Base-by-base conservation (phyloP, 2,113 vertebrate species). In the Bos indicus region DNA sequence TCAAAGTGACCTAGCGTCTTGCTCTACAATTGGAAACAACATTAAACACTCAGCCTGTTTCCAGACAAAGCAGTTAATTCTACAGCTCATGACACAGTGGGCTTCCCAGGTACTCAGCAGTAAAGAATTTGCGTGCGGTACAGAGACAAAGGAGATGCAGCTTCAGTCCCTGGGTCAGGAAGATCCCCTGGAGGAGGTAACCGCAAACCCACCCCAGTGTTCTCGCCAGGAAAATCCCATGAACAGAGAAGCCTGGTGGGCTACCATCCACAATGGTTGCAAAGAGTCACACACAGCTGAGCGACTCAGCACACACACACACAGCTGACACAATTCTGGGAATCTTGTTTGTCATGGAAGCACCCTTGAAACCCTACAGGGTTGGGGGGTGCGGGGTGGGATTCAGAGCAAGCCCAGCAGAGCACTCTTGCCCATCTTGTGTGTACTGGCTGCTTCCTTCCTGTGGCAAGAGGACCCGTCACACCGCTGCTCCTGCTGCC, bases 311-410 rank as follows among this genome's bases (percentile, higher is more conserved):
- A 33, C 59, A 28, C 28, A 28, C 59, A 13, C 71, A 43, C 23
- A 43, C 71, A 25, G 16, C 6, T 16, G 48, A 71, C 36, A 33
- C 19, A 52, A 0, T 83, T 17, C 21, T 48, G 8, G 19, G 90
- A 14, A 15, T 48, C 19, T 62, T 1, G 1, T 62, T 9, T 21
- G 11, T 67, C 43, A 1, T 9, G 11, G 36, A 67, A 77, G 13
- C 36, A 4, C 23, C 52, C 30, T 2, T 6, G 89, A 51, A 43
- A 17, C n/a, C 14, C 60, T 9, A 0, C 14, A 17, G 36, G 52
- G 60, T 0, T 62, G n/a, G 19, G 15, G 28, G 3, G 14, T 16
- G 28, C 3, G 3, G 13, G n/a, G 15, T 12, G 13, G n/a, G 28
- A 7, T 6, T 48, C 14, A 48, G 74, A 74, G 26, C 40, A 12